Evolutionary conservation across 2,113 vertebrate species (phyloP), one percentile per base, ranked within the genome.

Genomic region (Stigmatopora nigra): DNA sequence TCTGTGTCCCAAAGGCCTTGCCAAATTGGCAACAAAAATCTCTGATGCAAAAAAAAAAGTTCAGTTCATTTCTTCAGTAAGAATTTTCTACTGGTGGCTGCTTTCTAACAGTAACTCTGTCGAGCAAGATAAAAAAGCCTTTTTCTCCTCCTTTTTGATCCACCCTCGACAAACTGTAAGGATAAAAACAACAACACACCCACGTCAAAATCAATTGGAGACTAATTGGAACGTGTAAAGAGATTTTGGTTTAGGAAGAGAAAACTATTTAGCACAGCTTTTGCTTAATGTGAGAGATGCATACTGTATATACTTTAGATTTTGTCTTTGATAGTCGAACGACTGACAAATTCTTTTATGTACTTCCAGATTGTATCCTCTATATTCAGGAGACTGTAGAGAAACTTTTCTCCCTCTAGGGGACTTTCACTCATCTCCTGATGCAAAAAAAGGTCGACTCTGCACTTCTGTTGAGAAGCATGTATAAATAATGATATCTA

Each of bases 11-110:
- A 81, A 51, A 82, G 86, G 86, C 84, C 70, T 59, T 66, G 74
- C 79, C 76, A 84, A 78, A 87, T 82, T 89, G 85, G 82, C 89
- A 84, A 72, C 76, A 77, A 77, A 61, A 79, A 82, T 65, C 77
- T 82, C 41, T 61, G 31, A 49, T 76, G 74, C 70, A 77, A 48
- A 71, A 49, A 46, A 61, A 46, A 57, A 61, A 70, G 49, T 72
- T 60, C 65, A 70, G 69, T 82, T 84, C 76, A 84, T 76, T 80
- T 72, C 79, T 80, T 71, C 61, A 79, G 81, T 73, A 73, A 78
- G 70, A 71, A 70, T 73, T 72, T 7, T 73, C 79, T 73, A 82
- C 75, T 76, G 69, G 69, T 72, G 77, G 69, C 73, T 78, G 73
- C 77, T 84, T 76, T 72, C 76, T 82, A 74, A 82, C 75, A 82